Conservation (phyloP, 2,113 vertebrate genomes). For the Hippocampus comes region DNA sequence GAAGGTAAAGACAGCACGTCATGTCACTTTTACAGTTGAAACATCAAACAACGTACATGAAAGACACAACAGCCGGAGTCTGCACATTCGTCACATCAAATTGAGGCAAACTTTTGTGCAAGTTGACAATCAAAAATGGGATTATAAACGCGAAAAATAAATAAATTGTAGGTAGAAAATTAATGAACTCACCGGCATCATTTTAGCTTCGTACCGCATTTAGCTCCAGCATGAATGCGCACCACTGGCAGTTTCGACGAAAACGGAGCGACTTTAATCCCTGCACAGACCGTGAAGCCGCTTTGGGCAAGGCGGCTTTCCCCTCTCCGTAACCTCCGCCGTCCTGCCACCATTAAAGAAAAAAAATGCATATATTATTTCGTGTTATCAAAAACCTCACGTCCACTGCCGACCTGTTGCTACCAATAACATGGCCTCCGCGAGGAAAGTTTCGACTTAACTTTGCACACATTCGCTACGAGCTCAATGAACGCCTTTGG, state of each 20-base stretch:
- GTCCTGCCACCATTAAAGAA: constrained; percentile 31
- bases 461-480: constrained; percentile 30
- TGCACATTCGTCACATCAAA: not conserved
- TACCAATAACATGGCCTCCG: constrained; percentile 52
- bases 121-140: not conserved
- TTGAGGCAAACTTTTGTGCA: not conserved
- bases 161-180: not conserved
- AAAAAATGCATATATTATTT: not conserved
- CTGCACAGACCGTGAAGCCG: constrained; percentile 32
- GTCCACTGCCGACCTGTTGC: constrained; percentile 65
- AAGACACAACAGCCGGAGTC: not conserved
- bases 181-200: constrained; percentile 89
- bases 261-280: constrained; percentile 55
- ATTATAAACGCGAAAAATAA: constrained; percentile 11
- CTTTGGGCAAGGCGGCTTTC: constrained; percentile 49
- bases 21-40: not conserved
- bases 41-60: not conserved
- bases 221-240: constrained; percentile 60
- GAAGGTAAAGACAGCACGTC: not conserved
- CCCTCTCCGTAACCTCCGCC: constrained; percentile 21
- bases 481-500: not conserved
- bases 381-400: not conserved
- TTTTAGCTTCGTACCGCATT: constrained; percentile 89
- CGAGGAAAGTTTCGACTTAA: constrained; percentile 64
- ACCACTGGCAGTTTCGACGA: constrained; percentile 58